phyloP scores from a whole-genome alignment of 2,113 vertebrate species.

The Cairina moschata region DNA sequence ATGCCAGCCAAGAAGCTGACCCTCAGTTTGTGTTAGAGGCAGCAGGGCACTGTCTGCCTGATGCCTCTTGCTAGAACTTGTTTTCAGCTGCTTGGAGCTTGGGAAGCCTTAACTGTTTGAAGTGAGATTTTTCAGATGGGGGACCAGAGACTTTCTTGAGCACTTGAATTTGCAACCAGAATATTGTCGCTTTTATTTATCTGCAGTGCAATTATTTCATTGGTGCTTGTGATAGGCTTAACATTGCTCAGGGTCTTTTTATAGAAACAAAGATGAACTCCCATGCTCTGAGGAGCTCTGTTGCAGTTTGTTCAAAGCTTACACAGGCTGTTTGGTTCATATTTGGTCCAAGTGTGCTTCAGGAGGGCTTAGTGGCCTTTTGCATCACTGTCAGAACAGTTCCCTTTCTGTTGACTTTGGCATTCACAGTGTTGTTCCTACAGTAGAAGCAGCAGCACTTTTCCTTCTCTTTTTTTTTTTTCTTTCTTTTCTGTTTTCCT shows the following conservation, averaged over 20 bases:
- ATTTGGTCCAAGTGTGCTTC: background rate
- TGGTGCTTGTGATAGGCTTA: background rate
- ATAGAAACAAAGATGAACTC: background rate
- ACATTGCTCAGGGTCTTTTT: background rate
- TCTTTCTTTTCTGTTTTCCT: no score
- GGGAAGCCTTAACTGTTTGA: background rate
- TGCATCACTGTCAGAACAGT: background rate
- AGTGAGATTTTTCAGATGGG: background rate
- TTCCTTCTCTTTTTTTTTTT: background rate
- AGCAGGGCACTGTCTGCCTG: background rate
- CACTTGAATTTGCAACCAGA: background rate
- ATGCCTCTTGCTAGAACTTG: background rate
- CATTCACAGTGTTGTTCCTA: background rate
- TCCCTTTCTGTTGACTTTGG: background rate
- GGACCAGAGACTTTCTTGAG: background rate
- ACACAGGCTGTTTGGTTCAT: fast-evolving
- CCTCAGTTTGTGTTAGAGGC: background rate
- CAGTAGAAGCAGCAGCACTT: background rate
- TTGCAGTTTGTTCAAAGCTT: background rate
- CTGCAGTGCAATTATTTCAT: background rate
- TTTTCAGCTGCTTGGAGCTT: background rate
- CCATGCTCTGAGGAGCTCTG: background rate
- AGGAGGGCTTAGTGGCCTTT: background rate
- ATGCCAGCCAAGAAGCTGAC: background rate
- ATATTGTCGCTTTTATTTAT: background rate